Conservation (phyloP, 2,113 vertebrate genomes). For the Ophthalmolycus amberensis region DNA sequence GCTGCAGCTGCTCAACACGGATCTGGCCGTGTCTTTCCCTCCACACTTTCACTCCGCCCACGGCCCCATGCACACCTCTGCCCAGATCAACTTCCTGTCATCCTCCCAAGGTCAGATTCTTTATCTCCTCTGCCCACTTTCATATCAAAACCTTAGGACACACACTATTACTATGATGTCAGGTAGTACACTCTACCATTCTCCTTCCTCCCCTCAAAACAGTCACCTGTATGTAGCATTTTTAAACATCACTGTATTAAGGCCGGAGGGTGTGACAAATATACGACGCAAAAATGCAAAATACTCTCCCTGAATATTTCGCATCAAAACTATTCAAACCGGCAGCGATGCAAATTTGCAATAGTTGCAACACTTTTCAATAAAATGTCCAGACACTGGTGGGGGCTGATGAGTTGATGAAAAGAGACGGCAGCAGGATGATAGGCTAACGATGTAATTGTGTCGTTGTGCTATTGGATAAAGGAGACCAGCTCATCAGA, state of each 20-base stretch:
- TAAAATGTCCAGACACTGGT: no score
- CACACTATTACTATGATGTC: neutral
- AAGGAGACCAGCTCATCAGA: no score
- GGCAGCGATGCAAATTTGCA: no score
- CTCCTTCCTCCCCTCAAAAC: neutral
- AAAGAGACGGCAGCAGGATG: no score
- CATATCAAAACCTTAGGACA: neutral
- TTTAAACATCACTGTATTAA: neutral
- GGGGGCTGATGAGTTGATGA: no score
- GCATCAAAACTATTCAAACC: no score
- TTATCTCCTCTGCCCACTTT: neutral
- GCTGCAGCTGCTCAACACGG: slow-evolving; percentile 93
- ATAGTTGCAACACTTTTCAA: no score
- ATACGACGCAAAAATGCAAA: no score
- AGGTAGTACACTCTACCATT: neutral
- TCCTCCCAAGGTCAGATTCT: slow-evolving; percentile 83
- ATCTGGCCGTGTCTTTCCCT: slow-evolving; percentile 90
- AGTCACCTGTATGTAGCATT: neutral
- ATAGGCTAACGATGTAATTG: no score
- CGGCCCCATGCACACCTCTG: slow-evolving; percentile 72
- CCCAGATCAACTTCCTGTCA: slow-evolving; percentile 86
- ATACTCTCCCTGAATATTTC: no score
- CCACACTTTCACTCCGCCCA: slow-evolving; percentile 44
- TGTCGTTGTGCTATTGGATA: no score
- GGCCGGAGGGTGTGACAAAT: no score